Conservation (phyloP, 2,113 vertebrate species). For the Condylura cristata region DNA sequence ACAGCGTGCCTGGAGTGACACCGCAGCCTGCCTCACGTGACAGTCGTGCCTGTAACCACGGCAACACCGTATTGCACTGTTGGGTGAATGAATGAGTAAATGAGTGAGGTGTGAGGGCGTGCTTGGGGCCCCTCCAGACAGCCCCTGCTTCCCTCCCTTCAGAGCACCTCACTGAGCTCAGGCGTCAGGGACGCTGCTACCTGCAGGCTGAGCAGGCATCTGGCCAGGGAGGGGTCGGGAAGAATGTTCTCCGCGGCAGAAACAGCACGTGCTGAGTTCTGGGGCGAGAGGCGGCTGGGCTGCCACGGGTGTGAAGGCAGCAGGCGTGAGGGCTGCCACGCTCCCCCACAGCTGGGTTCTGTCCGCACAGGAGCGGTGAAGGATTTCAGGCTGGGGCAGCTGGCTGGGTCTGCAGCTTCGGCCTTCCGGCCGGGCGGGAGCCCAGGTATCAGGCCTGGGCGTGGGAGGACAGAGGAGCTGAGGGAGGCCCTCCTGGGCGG, state of each 20-base stretch:
- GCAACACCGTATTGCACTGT: accelerated
- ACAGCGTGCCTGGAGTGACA: accelerated
- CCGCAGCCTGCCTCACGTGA: neutral
- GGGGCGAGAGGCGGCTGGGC: neutral
- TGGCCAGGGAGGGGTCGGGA: neutral
- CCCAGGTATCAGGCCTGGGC: neutral
- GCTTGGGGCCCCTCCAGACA: neutral
- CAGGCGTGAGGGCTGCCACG: too few species aligned
- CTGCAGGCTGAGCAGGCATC: neutral
- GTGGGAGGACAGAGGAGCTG: neutral
- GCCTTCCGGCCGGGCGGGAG: neutral
- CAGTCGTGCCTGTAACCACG: neutral
- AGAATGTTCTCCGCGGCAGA: conserved; percentile 29
- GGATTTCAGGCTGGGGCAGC: neutral
- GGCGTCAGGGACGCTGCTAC: neutral
- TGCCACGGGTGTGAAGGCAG: neutral
- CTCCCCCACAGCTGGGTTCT: neutral
- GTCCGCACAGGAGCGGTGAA: neutral
- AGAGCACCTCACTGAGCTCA: neutral
- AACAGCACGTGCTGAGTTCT: neutral
- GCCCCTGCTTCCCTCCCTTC: neutral
- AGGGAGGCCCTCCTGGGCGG: neutral
- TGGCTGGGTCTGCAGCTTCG: neutral
- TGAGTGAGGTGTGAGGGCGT: neutral
- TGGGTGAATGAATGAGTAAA: neutral